Conservation (phyloP, 2,113 vertebrate genomes). For the Gnathonemus echidnorhynchus region DNA sequence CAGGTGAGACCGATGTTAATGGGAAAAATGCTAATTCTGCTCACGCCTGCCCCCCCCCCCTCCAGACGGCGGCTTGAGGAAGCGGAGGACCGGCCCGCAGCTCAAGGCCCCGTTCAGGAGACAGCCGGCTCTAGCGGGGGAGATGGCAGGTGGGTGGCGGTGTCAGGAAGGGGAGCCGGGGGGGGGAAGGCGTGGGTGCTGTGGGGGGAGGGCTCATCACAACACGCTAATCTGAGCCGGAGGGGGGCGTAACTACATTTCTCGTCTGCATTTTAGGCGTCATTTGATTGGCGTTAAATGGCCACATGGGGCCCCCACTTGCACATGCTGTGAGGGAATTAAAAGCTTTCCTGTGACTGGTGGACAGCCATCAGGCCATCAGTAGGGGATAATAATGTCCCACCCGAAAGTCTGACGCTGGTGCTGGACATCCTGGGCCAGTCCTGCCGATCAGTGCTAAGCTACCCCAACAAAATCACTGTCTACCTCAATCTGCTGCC, state of each 20-base stretch:
- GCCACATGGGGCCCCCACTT: slow-evolving; percentile 22
- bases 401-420: neutral
- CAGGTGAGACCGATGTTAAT: slow-evolving; percentile 49
- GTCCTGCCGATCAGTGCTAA: neutral
- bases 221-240: neutral
- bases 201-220: neutral
- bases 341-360: slow-evolving; percentile 44
- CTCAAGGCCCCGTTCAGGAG: neutral
- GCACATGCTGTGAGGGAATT: slow-evolving; percentile 31
- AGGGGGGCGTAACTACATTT: slow-evolving; percentile 44
- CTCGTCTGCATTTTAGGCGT: slow-evolving; percentile 42
- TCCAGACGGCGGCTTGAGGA: neutral
- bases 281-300: slow-evolving; percentile 47
- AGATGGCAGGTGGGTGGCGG: neutral
- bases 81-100: neutral
- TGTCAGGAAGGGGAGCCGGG: neutral
- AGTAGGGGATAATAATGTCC: neutral
- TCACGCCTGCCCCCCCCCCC: slow-evolving; percentile 43
- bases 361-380: slow-evolving; percentile 20
- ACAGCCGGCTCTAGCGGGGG: neutral
- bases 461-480: neutral
- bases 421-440: neutral
- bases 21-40: slow-evolving; percentile 64
- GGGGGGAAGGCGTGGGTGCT: neutral
- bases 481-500: neutral